These are phyloP conservation scores for Pitta sordida DNA, from an alignment of 2,113 vertebrate species.

Conservation along the genomic window DNA sequence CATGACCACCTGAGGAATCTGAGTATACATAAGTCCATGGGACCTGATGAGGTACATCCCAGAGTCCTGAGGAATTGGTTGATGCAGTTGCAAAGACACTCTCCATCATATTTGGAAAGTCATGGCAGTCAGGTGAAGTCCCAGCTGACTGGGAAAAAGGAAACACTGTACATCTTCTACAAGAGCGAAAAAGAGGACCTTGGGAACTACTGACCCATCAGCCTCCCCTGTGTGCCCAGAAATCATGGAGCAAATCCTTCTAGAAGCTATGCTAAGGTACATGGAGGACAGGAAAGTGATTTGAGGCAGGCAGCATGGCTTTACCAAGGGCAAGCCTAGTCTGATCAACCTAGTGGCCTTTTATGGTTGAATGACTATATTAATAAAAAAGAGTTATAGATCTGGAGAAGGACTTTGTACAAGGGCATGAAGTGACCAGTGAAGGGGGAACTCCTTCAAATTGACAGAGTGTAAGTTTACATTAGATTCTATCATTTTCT, in stretches of 20 bases:
- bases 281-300: not conserved
- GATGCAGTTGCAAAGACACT: too few relatives aligned
- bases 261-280: not conserved
- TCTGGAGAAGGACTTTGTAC: too few relatives aligned
- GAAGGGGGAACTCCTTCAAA: too few relatives aligned
- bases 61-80: not conserved
- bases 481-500: not conserved
- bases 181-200: not conserved
- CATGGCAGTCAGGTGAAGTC: too few relatives aligned
- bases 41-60: not conserved
- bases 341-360: not conserved
- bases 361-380: not conserved
- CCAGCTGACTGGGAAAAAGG: not conserved
- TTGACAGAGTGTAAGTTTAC: too few relatives aligned
- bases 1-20: accelerated
- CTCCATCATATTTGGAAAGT: too few relatives aligned
- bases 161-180: too few relatives aligned
- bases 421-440: too few relatives aligned
- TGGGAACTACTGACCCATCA: not conserved
- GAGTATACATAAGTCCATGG: too few relatives aligned
- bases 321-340: not conserved
- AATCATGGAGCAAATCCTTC: not conserved
- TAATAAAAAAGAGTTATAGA: too few relatives aligned
- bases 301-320: accelerated
- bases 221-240: not conserved